Percentiles rank a stretch among this genome's conserved stretches.
phyloP scores from a whole-genome alignment of 1,140 invertebrate genomes.

The Micrasema longulum region DNA sequence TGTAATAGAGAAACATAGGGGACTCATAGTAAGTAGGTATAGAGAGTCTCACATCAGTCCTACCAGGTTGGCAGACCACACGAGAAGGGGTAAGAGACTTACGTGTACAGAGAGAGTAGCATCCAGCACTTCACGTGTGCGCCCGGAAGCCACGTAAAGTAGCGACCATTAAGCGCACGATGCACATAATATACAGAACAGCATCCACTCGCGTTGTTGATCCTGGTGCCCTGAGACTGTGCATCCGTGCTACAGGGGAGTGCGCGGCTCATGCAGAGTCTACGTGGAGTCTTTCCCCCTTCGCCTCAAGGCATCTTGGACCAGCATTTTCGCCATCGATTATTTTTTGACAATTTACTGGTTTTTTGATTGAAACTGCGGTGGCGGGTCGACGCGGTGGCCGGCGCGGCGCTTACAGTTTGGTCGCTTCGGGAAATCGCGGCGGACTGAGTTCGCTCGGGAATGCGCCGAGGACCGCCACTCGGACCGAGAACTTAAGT shows the following conservation, averaged over 20 bases:
- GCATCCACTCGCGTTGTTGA: slow-evolving; percentile 51
- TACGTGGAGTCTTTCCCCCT: slow-evolving; percentile 7
- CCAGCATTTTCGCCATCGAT: slow-evolving; percentile 20
- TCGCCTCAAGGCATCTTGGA: slow-evolving; percentile 16
- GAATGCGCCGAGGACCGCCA: background rate
- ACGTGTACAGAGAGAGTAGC: slow-evolving; percentile 71
- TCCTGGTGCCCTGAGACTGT: slow-evolving; percentile 29
- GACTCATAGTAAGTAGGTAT: too few relatives aligned
- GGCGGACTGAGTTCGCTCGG: background rate
- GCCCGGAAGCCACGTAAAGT: slow-evolving; percentile 69
- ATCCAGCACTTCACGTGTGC: slow-evolving; percentile 70
- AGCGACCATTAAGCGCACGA: slow-evolving; percentile 69
- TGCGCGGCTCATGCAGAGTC: slow-evolving; percentile 29
- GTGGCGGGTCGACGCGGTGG: background rate
- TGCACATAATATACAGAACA: slow-evolving; percentile 68
- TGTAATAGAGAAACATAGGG: too few relatives aligned
- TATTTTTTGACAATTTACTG: too few relatives aligned
- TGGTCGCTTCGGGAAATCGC: slow-evolving; percentile 15
- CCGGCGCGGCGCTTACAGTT: background rate
- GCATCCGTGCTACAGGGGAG: slow-evolving; percentile 21
- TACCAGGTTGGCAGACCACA: background rate
- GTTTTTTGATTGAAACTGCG: background rate
- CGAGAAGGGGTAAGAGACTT: slow-evolving; percentile 57
- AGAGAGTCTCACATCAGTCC: too few relatives aligned
- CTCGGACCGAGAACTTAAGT: background rate